phyloP scores from a whole-genome alignment of 2,797 vertebrate genomes.

The Alfaro cultratus region DNA sequence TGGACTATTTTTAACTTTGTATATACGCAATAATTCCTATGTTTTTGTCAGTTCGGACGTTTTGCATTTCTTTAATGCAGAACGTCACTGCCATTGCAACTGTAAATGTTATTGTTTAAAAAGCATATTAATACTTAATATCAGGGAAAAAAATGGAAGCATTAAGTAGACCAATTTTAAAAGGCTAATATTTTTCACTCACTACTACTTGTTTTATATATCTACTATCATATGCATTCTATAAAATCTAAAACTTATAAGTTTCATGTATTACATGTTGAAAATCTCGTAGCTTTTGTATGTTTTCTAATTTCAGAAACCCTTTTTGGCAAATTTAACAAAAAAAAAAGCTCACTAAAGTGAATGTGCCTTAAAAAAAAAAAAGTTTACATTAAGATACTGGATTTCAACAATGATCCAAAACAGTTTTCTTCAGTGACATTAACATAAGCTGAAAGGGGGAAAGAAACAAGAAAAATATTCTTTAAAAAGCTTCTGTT shows the following conservation, averaged over 20 bases:
- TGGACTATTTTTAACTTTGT: slow-evolving; percentile 1
- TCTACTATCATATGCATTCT: neutral
- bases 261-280: neutral
- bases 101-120: neutral
- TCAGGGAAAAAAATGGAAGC: neutral
- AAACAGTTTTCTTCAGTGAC: neutral
- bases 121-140: neutral
- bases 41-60: neutral
- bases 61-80: neutral
- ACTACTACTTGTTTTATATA: neutral
- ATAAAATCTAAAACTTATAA: neutral
- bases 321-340: neutral
- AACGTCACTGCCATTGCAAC: neutral
- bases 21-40: neutral
- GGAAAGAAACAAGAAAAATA: neutral
- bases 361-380: neutral
- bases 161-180: neutral
- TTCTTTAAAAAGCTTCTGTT: neutral
- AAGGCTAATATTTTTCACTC: neutral
- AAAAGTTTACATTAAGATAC: neutral
- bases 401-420: neutral
- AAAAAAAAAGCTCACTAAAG: neutral
- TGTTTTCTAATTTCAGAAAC: neutral
- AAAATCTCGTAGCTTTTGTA: neutral
- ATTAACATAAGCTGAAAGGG: neutral